Evolutionary conservation across 2,888 invertebrate genomes (phyloP).

Genomic region (Drosophila gaucha): DNA sequence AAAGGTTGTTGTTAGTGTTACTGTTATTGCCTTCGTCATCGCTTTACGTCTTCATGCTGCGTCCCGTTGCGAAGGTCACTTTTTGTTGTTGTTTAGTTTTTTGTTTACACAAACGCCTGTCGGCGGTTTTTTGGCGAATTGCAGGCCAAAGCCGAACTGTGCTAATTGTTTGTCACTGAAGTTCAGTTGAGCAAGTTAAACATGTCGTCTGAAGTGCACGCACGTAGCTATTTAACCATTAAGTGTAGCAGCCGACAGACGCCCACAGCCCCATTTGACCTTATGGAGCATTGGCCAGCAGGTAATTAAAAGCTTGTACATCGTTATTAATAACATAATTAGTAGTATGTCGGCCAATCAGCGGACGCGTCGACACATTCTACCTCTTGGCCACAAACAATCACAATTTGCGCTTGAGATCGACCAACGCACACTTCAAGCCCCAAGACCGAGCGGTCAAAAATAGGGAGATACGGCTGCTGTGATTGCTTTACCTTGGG

Average conservation of each 20-base stretch:
- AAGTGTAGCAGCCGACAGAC: constrained; percentile 47
- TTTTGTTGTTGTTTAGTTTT: constrained; percentile 9
- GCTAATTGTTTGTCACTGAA: constrained; percentile 71
- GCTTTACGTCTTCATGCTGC: constrained; percentile 55
- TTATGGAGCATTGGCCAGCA: constrained; percentile 24
- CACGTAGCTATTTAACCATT: constrained; percentile 61
- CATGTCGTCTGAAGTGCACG: constrained; percentile 56
- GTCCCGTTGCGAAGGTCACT: constrained; percentile 62
- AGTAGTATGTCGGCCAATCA: constrained; percentile 17
- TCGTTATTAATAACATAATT: constrained; percentile 50
- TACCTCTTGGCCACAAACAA: constrained; percentile 40
- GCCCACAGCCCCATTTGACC: constrained; percentile 55
- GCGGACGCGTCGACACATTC: constrained; percentile 51
- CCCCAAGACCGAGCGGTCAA: constrained; percentile 31
- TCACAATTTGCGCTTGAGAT: constrained; percentile 32
- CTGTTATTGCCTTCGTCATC: constrained; percentile 35
- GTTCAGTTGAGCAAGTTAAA: constrained; percentile 57
- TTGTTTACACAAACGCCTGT: constrained; percentile 41
- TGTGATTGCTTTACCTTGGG: constrained; percentile 65
- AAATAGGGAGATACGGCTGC: constrained; percentile 41
- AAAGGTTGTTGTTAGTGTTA: background rate
- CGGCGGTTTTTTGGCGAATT: constrained; percentile 35
- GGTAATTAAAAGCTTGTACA: constrained; percentile 33
- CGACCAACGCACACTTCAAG: constrained; percentile 44
- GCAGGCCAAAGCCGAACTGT: constrained; percentile 44